Conservation (phyloP, 2,888 invertebrate species). For the Drosophila macrothrix region DNA sequence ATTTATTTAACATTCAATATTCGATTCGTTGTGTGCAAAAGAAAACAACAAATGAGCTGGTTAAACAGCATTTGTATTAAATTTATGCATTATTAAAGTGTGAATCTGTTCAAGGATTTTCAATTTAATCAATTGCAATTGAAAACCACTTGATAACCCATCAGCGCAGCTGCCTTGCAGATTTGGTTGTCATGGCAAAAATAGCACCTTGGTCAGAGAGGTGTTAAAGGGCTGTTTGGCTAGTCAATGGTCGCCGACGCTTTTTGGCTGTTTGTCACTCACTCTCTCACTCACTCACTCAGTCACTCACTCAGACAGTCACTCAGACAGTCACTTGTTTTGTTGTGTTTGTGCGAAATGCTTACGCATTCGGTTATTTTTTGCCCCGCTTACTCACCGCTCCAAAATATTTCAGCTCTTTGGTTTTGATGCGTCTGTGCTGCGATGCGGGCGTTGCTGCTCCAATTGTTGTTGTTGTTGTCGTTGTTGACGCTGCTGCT, state of each 20-base stretch:
- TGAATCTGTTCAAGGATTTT: not conserved
- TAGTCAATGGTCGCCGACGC: slow-evolving; percentile 29
- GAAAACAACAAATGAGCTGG: not conserved
- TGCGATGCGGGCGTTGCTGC: slow-evolving; percentile 71
- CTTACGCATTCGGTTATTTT: slow-evolving; percentile 66
- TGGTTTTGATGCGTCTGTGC: slow-evolving; percentile 83
- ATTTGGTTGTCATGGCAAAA: not conserved
- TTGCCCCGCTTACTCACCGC: slow-evolving; percentile 80
- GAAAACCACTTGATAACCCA: not conserved
- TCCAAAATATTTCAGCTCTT: slow-evolving; percentile 84
- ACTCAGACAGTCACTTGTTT: slow-evolving; percentile 5
- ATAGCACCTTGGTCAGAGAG: slow-evolving; percentile 13
- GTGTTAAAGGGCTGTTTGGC: slow-evolving; percentile 30
- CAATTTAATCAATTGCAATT: not conserved
- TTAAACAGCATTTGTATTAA: not conserved
- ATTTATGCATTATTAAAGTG: not conserved
- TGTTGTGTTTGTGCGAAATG: slow-evolving; percentile 23
- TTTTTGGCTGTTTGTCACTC: slow-evolving; percentile 26
- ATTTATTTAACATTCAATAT: not conserved
- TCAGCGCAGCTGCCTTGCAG: not conserved
- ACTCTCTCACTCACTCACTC: not conserved
- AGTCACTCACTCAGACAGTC: not conserved
- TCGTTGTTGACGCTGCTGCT: slow-evolving; percentile 27
- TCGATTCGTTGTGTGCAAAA: not conserved
- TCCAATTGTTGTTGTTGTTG: slow-evolving; percentile 42